Percentiles rank a stretch among this genome's conserved stretches.
Conservation (phyloP, 2,888 invertebrate species). For the Dyspetes luteomarginatus region DNA sequence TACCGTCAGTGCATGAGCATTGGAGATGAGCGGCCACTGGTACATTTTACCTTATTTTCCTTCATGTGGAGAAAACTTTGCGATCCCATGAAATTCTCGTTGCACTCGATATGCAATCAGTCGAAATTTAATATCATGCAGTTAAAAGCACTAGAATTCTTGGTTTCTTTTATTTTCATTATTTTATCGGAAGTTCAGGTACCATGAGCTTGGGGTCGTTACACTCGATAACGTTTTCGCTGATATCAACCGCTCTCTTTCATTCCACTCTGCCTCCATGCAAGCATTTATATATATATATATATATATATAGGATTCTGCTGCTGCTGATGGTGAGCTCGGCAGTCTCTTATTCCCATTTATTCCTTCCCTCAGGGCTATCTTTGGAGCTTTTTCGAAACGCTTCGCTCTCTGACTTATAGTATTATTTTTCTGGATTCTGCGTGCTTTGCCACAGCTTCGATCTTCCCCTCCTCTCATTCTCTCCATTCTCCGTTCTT, state of each 20-base stretch:
- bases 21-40: too few relatives aligned
- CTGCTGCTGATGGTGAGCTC: slow-evolving; percentile 33
- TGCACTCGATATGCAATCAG: slow-evolving; percentile 2
- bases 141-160: not conserved
- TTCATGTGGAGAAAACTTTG: not conserved
- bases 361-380: slow-evolving; percentile 42
- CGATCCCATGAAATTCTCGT: not conserved
- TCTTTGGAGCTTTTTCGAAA: slow-evolving; percentile 53
- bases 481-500: slow-evolving; percentile 4
- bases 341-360: slow-evolving; percentile 47
- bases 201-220: slow-evolving; percentile 29
- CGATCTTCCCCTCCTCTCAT: slow-evolving; percentile 22
- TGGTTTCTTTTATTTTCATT: not conserved
- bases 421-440: slow-evolving; percentile 46
- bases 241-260: slow-evolving; percentile 32
- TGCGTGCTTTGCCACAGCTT: slow-evolving; percentile 35
- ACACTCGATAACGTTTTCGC: slow-evolving; percentile 43
- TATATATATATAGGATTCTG: slow-evolving; percentile 37
- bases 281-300: not conserved
- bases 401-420: slow-evolving; percentile 35
- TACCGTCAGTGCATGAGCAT: too few relatives aligned
- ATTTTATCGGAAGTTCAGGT: slow-evolving; percentile 26
- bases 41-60: too few relatives aligned
- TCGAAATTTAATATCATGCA: not conserved
- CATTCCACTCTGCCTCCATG: not conserved